Conservation (phyloP, 2,888 invertebrate genomes). For the Apantesis nais region DNA sequence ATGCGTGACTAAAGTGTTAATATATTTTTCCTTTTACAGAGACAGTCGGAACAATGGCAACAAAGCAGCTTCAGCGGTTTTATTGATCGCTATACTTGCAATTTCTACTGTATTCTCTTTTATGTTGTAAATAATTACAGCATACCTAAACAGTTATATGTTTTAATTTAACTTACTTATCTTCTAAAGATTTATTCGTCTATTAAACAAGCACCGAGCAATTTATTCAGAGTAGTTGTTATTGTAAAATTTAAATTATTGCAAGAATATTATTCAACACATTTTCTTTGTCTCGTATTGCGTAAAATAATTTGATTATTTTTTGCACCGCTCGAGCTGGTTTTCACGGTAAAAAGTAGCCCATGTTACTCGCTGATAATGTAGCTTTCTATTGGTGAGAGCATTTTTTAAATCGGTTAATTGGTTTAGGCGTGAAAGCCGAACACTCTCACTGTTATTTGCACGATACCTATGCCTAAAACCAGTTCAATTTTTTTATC, state of each 20-base stretch:
- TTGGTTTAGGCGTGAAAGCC: no score
- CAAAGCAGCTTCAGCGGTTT: neutral
- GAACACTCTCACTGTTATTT: no score
- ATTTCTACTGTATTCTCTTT: neutral
- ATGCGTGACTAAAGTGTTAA: neutral
- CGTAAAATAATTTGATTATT: neutral
- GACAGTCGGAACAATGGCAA: neutral
- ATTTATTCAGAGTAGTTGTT: neutral
- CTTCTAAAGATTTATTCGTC: neutral
- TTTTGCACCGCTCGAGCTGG: no score
- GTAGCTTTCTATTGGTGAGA: no score
- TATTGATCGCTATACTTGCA: neutral
- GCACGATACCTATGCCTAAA: no score
- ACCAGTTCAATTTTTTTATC: no score
- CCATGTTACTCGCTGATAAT: no score
- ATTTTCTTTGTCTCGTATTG: neutral
- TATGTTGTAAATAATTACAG: neutral
- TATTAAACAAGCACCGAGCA: no score
- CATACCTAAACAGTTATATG: neutral
- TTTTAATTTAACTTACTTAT: neutral
- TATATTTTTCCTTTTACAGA: slow-evolving; percentile 2
- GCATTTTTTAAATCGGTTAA: no score
- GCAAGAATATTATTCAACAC: neutral
- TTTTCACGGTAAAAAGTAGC: no score
- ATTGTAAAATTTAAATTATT: neutral